phyloP scores from a whole-genome alignment of 1,140 invertebrate species.

The Hyles vespertilio region DNA sequence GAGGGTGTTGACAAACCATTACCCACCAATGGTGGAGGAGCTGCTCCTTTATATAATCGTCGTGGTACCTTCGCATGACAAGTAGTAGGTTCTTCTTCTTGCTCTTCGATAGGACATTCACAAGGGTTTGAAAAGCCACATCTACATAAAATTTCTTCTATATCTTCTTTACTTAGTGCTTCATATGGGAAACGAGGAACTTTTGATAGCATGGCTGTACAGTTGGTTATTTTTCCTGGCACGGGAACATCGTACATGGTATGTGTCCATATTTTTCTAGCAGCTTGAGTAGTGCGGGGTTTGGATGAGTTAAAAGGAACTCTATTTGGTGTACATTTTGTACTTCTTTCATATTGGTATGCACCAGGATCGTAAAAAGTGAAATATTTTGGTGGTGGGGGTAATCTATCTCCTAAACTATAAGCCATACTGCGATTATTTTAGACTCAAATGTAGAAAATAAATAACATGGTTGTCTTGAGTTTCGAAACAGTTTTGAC shows the following conservation, averaged over 20 bases:
- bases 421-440: conserved; percentile 34
- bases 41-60: conserved; percentile 43
- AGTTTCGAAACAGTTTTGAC: too few species aligned
- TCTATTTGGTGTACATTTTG: conserved; percentile 27
- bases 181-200: conserved; percentile 51
- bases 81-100: conserved; percentile 24
- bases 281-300: conserved; percentile 25
- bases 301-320: conserved; percentile 45
- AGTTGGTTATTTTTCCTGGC: conserved; percentile 39
- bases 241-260: conserved; percentile 33
- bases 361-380: conserved; percentile 46
- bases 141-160: conserved; percentile 44
- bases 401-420: conserved; percentile 34
- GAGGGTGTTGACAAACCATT: conserved; percentile 31
- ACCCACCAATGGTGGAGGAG: conserved; percentile 19
- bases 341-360: conserved; percentile 34
- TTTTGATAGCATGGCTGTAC: conserved; percentile 41
- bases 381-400: conserved; percentile 25
- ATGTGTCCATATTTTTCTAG: conserved; percentile 44
- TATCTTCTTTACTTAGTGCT: conserved; percentile 33
- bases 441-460: too few species aligned
- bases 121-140: conserved; percentile 43
- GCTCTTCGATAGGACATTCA: conserved; percentile 32
- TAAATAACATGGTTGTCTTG: too few species aligned
- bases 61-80: conserved; percentile 43